phyloP scores from a whole-genome alignment of 2,113 vertebrate species.

The Nestor notabilis region DNA sequence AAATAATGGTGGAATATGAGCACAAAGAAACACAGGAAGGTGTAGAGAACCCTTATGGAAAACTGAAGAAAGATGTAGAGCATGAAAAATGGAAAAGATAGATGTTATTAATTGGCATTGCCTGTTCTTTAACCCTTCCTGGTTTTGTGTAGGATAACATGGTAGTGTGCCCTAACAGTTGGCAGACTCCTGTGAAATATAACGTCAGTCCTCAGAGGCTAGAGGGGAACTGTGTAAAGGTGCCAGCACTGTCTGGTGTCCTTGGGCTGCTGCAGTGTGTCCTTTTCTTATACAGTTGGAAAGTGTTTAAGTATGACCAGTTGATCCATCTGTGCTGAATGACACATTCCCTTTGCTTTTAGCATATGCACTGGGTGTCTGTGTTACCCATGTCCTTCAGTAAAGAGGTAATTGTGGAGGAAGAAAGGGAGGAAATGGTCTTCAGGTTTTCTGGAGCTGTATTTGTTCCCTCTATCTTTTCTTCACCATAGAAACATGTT shows the following conservation, averaged over 20 bases:
- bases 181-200: background rate
- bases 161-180: background rate
- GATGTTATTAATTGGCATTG: background rate
- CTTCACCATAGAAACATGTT: background rate
- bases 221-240: background rate
- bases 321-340: background rate
- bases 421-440: background rate
- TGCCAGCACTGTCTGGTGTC: background rate
- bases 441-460: background rate
- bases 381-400: rapidly evolving
- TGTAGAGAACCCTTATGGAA: background rate
- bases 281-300: background rate
- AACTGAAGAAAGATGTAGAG: background rate
- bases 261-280: background rate
- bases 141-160: background rate
- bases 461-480: background rate
- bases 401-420: background rate
- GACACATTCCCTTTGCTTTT: background rate
- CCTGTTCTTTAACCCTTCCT: background rate
- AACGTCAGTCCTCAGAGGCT: background rate
- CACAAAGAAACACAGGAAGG: background rate
- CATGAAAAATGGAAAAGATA: background rate
- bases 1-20: background rate
- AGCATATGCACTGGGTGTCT: background rate
- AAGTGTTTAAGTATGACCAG: background rate